Percentiles rank a stretch among this genome's conserved stretches.
Conservation (phyloP, 2,113 vertebrate species). For the Eudyptes chrysolophus region DNA sequence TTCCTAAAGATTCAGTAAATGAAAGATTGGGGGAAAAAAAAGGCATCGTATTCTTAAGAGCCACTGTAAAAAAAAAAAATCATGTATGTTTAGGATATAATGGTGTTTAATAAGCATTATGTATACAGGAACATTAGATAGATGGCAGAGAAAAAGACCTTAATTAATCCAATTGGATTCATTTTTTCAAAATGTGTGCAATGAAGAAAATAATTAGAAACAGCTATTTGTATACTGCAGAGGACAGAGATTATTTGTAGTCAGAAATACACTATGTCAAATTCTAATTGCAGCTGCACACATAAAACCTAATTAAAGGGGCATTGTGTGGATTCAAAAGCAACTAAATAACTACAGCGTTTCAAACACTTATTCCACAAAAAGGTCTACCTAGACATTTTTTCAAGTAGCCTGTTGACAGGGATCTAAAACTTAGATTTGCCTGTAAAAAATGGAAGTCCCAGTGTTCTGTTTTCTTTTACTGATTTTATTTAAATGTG, state of each 20-base stretch:
- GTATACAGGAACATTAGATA: neutral
- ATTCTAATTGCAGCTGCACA: neutral
- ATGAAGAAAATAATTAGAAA: constrained; percentile 23
- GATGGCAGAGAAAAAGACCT: neutral
- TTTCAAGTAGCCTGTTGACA: neutral
- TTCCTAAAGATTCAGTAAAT: neutral
- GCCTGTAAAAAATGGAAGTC: neutral
- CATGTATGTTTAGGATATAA: neutral
- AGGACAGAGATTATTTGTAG: neutral
- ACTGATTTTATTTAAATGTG: neutral
- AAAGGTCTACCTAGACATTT: neutral
- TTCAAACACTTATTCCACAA: neutral
- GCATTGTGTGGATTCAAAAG: neutral
- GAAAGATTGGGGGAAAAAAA: accelerated
- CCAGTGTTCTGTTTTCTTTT: neutral
- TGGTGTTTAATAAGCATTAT: neutral
- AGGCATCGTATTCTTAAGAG: neutral
- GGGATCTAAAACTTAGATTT: neutral
- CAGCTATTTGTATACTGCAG: constrained; percentile 9
- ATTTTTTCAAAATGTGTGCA: constrained; percentile 12
- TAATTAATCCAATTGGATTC: neutral
- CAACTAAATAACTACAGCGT: neutral
- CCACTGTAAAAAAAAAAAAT: neutral
- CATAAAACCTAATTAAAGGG: neutral
- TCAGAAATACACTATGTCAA: neutral